Evolutionary conservation across 2,888 invertebrate species (phyloP), one percentile per base, ranked within the genome.

Genomic region (Timandra comae): DNA sequence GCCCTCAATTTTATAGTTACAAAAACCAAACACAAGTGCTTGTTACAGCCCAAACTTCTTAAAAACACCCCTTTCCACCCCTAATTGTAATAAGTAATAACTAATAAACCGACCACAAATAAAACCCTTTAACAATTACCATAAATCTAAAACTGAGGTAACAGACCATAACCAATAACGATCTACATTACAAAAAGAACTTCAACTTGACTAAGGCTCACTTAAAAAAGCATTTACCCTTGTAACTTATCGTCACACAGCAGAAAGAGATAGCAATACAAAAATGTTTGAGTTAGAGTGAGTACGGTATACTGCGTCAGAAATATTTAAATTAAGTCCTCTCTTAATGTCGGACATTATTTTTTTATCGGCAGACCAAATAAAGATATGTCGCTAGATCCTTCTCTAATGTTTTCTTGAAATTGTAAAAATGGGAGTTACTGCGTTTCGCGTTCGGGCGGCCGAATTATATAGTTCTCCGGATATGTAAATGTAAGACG

Each of bases 281-380:
- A 3, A 21, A 28, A 5, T 2, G 1, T 1, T 1, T 1, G 12
- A 34, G 60, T 22, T 31, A 6, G 43, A 73, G 39, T 30, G 57
- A 46, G 75, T 71, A 20, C 35, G 49, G 12, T 28, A 35, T 40
- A 49, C 12, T 54, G 52, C 59, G 57, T 50, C 66, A 70, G 65
- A 72, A 79, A 80, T 81, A 82, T 84, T 82, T 79, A 82, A 84
- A 84, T 82, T 79, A 80, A 79, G 78, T 71, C 68, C 69, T 72
- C 63, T 70, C 68, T 71, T 79, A 80, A 82, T 80, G 81, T 80
- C 33, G 54, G 65, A 76, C 80, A 79, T 84, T 82, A 82, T 82
- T 81, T 84, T 82, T 84, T 84, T 84, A 82, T 82, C 80, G 75
- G 68, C 58, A 39, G 54, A 58, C 67, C 67, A 73, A 80, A 78